Conservation (phyloP, 2,797 vertebrate genomes). For the Manis pentadactyla region DNA sequence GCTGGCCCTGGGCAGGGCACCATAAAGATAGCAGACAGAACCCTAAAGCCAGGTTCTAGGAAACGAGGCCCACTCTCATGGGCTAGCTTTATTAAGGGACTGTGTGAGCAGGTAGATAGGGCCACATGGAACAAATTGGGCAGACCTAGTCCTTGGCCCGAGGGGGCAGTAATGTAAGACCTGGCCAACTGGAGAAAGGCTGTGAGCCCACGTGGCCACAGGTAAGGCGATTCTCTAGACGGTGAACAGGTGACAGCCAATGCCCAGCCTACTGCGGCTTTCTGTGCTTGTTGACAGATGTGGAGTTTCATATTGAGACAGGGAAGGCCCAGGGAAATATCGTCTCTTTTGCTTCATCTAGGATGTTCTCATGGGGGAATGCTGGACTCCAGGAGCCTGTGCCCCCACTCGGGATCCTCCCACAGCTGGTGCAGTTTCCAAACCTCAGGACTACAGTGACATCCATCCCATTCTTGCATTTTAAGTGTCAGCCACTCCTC, state of each 20-base stretch:
- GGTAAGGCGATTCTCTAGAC: not conserved
- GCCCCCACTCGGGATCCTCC: not conserved
- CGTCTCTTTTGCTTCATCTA: not conserved
- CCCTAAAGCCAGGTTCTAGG: slow-evolving; percentile 26
- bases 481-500: not conserved
- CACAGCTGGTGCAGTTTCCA: not conserved
- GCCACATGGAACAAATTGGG: not conserved
- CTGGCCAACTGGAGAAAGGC: not conserved
- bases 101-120: not conserved
- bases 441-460: not conserved
- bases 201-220: not conserved
- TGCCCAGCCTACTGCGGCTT: not conserved
- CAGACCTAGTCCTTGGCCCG: not conserved
- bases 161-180: not conserved
- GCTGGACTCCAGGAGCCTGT: not conserved
- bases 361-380: not conserved
- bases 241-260: not conserved
- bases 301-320: not conserved
- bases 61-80: not conserved
- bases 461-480: not conserved
- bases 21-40: not conserved
- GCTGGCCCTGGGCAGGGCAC: not conserved
- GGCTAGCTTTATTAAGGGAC: not conserved
- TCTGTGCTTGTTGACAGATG: not conserved
- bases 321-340: not conserved